Conservation (phyloP, 2,888 invertebrate genomes). For the Girardia tigrina region DNA sequence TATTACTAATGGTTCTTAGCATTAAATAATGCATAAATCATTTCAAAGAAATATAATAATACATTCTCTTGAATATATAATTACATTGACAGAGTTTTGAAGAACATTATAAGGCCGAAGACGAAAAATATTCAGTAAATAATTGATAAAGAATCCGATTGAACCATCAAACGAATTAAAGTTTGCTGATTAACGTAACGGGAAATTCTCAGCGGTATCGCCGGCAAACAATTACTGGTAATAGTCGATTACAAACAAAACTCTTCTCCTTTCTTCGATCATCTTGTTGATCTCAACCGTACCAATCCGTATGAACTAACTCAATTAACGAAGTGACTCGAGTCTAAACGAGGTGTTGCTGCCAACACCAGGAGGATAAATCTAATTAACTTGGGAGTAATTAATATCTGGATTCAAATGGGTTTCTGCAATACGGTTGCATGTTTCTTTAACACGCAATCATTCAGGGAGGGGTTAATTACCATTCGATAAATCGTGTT, state of each 20-base stretch:
- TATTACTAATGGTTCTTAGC: too few species aligned
- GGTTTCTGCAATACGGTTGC: not conserved
- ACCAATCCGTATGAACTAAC: not conserved
- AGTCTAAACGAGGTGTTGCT: not conserved
- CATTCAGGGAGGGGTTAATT: slow-evolving; percentile 2
- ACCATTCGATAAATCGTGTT: slow-evolving; percentile 12
- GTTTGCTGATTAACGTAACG: not conserved
- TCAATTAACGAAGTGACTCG: not conserved
- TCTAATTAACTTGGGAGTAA: slow-evolving; percentile 7
- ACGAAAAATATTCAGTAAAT: not conserved
- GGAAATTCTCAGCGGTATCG: not conserved
- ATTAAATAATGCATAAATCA: too few species aligned
- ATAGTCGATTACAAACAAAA: not conserved
- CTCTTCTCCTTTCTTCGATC: not conserved
- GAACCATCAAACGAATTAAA: not conserved
- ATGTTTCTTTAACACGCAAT: not conserved
- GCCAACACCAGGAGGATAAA: slow-evolving; percentile 2
- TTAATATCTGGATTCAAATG: not conserved
- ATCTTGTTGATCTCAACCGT: not conserved
- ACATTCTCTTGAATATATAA: not conserved
- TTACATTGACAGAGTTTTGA: not conserved
- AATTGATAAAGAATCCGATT: not conserved
- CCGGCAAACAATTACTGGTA: not conserved
- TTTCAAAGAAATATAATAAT: not conserved
- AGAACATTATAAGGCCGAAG: too few species aligned